phyloP scores from a whole-genome alignment of 2,113 vertebrate species.

The Oceanodroma tethys region DNA sequence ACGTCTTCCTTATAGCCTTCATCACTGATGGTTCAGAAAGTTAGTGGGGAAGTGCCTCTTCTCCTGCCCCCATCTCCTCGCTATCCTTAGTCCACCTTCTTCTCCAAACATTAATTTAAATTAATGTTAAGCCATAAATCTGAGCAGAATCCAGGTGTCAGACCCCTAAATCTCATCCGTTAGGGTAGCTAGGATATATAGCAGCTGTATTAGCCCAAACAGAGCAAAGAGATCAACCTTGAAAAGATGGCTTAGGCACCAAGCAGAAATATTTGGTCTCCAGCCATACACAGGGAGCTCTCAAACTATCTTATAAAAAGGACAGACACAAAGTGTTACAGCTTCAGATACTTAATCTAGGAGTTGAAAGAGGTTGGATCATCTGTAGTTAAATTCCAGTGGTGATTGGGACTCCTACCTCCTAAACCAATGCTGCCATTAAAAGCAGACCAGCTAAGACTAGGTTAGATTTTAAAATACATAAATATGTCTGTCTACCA shows the following conservation, averaged over 20 bases:
- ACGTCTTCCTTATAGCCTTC: not conserved
- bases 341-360: not conserved
- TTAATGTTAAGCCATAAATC: not conserved
- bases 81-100: not conserved
- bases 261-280: not conserved
- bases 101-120: not conserved
- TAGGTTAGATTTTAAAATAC: not conserved
- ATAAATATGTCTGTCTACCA: not conserved
- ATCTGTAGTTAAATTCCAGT: not conserved
- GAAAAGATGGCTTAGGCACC: not conserved
- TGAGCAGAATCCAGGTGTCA: not conserved
- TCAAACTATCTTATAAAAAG: not conserved
- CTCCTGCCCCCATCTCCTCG: not conserved
- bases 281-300: not conserved
- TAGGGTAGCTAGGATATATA: not conserved
- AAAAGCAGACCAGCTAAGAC: not conserved
- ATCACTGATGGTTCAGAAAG: not conserved
- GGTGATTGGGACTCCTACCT: not conserved
- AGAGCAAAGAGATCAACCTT: not conserved
- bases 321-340: not conserved
- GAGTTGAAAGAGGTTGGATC: not conserved
- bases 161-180: not conserved
- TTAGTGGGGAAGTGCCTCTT: not conserved
- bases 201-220: not conserved
- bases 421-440: not conserved